phyloP scores from a whole-genome alignment of 2,888 invertebrate genomes.

The Zaprionus lineosus region DNA sequence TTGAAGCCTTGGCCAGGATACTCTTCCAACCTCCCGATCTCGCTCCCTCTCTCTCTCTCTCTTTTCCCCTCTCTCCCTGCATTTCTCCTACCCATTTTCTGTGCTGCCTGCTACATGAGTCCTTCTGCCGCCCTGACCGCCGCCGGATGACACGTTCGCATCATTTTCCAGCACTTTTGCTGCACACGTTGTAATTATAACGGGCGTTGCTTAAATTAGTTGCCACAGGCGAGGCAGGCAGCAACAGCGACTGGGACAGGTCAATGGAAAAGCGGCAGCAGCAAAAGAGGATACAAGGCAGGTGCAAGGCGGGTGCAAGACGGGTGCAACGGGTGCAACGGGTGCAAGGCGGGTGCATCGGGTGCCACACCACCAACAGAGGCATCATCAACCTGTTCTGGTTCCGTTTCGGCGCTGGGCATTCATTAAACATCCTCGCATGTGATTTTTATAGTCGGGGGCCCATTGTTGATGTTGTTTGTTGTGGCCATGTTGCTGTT shows the following conservation, averaged over 20 bases:
- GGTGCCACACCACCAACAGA: background rate
- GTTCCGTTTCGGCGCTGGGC: slow-evolving; percentile 22
- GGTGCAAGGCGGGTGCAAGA: background rate
- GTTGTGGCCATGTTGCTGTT: slow-evolving; percentile 26
- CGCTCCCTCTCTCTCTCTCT: no score
- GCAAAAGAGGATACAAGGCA: no score
- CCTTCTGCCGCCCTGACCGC: slow-evolving; percentile 7
- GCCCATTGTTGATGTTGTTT: slow-evolving; percentile 38
- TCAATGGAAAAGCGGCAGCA: background rate
- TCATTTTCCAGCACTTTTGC: slow-evolving; percentile 71
- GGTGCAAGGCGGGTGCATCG: background rate
- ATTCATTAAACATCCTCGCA: slow-evolving; percentile 51
- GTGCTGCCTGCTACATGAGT: slow-evolving; percentile 23
- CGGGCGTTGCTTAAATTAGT: slow-evolving; percentile 69
- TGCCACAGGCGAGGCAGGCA: slow-evolving; percentile 26
- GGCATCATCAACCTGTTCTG: slow-evolving; percentile 14
- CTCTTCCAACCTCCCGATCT: no score
- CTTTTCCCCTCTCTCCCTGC: background rate
- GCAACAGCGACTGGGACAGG: slow-evolving; percentile 5
- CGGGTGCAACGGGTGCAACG: background rate
- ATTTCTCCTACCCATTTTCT: slow-evolving; percentile 18
- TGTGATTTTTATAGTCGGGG: slow-evolving; percentile 43
- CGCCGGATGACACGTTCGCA: slow-evolving; percentile 72
- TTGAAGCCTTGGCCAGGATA: slow-evolving; percentile 11
- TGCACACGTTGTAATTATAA: slow-evolving; percentile 56